Conservation (phyloP, 2,888 invertebrate species). For the Acanthosoma haemorrhoidale region DNA sequence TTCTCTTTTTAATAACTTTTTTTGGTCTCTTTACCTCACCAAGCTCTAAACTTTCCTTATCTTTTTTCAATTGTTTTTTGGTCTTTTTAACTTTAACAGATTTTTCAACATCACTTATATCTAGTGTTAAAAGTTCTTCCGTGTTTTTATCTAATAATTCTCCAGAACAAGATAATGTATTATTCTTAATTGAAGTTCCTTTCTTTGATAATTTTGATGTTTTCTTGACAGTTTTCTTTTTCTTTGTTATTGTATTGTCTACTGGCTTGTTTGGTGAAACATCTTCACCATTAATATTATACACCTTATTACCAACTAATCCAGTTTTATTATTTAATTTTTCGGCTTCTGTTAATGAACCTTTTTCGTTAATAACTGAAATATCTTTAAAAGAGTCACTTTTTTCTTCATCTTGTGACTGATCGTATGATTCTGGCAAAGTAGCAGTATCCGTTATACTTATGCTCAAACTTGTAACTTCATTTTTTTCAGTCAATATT, state of each 20-base stretch:
- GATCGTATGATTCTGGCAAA: background rate
- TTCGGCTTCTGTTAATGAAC: background rate
- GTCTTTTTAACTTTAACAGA: conserved; percentile 17
- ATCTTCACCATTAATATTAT: conserved; percentile 14
- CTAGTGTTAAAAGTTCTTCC: background rate
- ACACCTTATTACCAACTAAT: background rate
- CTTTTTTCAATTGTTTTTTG: conserved; percentile 35
- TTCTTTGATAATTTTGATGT: background rate
- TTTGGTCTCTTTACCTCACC: background rate
- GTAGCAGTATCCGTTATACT: background rate
- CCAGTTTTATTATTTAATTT: background rate
- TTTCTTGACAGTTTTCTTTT: conserved; percentile 11
- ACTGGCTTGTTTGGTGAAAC: conserved; percentile 35
- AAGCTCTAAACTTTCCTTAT: conserved; percentile 45
- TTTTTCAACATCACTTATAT: background rate
- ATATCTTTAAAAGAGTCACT: background rate
- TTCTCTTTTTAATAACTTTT: conserved; percentile 22
- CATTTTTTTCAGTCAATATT: background rate
- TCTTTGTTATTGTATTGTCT: conserved; percentile 34
- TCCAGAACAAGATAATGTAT: background rate
- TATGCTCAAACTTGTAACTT: background rate
- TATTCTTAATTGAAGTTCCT: background rate
- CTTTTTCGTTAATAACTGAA: background rate
- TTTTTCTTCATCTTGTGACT: background rate
- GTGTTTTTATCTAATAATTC: background rate